Base-by-base conservation (phyloP, 2,113 vertebrate genomes). In the Phrynosoma blainvillii region DNA sequence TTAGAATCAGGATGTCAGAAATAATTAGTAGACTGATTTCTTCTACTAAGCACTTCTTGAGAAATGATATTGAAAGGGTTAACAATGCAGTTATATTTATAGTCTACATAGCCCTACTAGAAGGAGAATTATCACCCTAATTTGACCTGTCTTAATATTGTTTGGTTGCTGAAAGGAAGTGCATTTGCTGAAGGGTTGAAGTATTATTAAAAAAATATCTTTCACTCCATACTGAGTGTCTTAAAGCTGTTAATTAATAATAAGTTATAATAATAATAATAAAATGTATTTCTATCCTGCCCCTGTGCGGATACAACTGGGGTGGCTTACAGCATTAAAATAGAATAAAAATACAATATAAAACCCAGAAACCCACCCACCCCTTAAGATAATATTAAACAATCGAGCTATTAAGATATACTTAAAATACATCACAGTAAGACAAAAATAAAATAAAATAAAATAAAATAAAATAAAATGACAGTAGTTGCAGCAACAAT, bases 91-190 rank as follows among this genome's bases (percentile, higher is more conserved):
- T 79, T 79, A 79, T 79, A 78, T 79, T 71, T 70, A 54, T n/a
- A 79, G 30, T 79, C 36, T 79, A 71, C 32, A 79, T 70, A 25
- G 42, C 32, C 42, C 18, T 68, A 32, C 21, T 82, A 47, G 77
- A 79, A 79, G 47, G n/a, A 71, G 62, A 40, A 68, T 79, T 78
- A 86, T 78, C 36, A 54, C 21, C 36, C 65, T 86, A 36, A 79
- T 86, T 86, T 47, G 42, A 66, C 62, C 85, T 68, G 25, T 27
- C 27, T 52, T 78, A 77, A 85, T 78, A 16, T 66, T 86, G 75
- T 68, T 70, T 14, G 52, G 70, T 27, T 23, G 68, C 11, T 36
- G 42, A 70, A 11, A 21, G 62, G 3, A 65, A 66, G 68, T 68
- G 2, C 62, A 70, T 86, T 86, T 70, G 20, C 9, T 74, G 32